A percentile compares a stretch with the other conserved stretches of the same genome.
Evolutionary conservation across 2,113 vertebrate species (phyloP).

Genomic region (Halichoerus grypus): DNA sequence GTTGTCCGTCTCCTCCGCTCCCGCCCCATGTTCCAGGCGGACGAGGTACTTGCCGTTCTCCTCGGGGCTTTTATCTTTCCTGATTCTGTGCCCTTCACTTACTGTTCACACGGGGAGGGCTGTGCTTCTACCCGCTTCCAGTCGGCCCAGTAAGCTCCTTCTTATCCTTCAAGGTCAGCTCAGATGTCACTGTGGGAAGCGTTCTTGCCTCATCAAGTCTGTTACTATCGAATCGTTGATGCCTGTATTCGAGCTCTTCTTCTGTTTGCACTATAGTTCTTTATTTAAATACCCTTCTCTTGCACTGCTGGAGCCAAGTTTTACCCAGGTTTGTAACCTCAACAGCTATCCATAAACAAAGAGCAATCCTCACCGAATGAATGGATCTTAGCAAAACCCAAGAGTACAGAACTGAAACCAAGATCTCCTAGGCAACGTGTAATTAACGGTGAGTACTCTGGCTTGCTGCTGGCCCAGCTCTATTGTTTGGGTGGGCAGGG

Average conservation of each 20-base stretch:
- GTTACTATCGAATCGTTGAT: conserved; percentile 34
- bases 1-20: background rate
- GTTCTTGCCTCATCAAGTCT: background rate
- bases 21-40: background rate
- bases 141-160: background rate
- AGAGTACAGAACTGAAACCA: background rate
- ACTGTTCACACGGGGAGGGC: background rate
- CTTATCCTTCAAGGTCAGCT: conserved; percentile 41
- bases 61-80: conserved; percentile 4
- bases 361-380: background rate
- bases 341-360: conserved; percentile 1
- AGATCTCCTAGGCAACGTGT: background rate
- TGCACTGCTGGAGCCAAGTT: background rate
- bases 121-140: background rate
- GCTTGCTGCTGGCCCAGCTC: background rate
- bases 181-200: background rate
- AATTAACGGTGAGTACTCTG: background rate
- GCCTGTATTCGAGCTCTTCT: background rate
- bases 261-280: background rate
- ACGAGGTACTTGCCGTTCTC: conserved; percentile 22
- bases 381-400: background rate
- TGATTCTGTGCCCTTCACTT: background rate
- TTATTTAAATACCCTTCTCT: background rate
- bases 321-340: background rate
- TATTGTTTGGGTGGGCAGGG: background rate